Conservation (phyloP, 2,797 vertebrate genomes). For the Nothura maculosa region DNA sequence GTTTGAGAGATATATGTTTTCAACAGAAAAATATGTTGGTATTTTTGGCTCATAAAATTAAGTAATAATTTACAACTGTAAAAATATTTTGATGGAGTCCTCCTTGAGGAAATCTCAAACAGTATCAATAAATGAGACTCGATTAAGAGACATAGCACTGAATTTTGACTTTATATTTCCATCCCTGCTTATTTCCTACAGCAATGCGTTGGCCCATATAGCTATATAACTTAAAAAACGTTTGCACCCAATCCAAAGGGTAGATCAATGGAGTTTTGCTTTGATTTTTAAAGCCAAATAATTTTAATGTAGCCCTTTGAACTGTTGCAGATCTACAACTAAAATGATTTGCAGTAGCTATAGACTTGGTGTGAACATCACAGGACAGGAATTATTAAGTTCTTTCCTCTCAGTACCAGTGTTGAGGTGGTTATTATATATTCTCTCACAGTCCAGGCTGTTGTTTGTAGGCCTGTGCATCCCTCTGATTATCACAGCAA, state of each 20-base stretch:
- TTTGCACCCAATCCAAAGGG: accelerated
- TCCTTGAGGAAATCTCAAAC: background rate
- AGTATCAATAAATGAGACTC: background rate
- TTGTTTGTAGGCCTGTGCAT: background rate
- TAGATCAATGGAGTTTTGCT: background rate
- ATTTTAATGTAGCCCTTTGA: background rate
- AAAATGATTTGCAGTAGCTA: background rate
- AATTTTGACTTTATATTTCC: background rate
- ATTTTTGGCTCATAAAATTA: background rate
- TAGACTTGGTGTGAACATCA: background rate
- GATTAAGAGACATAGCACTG: background rate
- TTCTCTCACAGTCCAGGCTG: background rate
- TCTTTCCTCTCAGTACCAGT: background rate
- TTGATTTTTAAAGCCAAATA: background rate
- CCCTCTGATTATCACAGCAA: background rate
- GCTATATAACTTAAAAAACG: background rate
- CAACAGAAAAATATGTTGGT: background rate
- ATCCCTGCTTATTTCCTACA: background rate
- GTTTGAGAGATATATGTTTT: background rate
- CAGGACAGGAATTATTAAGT: background rate
- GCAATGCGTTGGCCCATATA: background rate
- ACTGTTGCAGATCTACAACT: background rate
- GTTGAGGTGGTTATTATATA: background rate
- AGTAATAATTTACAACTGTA: background rate
- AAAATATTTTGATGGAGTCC: background rate